Evolutionary conservation across 2,888 invertebrate species (phyloP).

Genomic region (Dorcus hopei): DNA sequence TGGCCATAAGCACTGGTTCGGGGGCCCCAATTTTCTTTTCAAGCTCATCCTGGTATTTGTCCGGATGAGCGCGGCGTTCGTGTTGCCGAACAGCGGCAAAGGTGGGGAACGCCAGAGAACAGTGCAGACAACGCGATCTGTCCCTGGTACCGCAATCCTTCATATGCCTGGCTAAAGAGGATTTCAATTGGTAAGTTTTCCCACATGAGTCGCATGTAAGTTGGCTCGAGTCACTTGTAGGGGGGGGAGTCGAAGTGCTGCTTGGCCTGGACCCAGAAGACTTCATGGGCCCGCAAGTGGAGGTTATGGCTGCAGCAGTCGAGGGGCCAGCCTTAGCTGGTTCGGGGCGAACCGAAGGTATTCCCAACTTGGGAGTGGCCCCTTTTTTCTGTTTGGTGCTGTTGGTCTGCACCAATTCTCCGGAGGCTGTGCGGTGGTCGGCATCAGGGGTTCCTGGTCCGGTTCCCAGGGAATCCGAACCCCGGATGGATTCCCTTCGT

Average conservation of each 20-base stretch:
- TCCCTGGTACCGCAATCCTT: conserved; percentile 17
- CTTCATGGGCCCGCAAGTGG: neutral
- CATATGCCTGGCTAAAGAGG: conserved; percentile 2
- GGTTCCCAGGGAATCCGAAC: no score
- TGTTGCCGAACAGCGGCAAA: conserved; percentile 8
- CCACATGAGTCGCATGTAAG: conserved; percentile 1
- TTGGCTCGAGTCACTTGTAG: no score
- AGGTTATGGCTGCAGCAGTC: no score
- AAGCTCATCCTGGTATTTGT: conserved; percentile 7
- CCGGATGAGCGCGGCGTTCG: conserved; percentile 4
- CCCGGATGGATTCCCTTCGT: no score
- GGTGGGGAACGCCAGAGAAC: neutral
- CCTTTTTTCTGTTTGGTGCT: no score
- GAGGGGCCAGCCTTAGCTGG: no score
- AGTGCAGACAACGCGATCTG: conserved; percentile 7
- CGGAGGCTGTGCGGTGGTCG: no score
- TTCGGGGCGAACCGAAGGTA: no score
- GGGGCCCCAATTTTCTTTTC: conserved; percentile 8
- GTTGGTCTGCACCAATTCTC: no score
- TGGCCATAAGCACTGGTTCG: conserved; percentile 2
- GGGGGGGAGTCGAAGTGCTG: neutral
- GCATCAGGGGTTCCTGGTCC: no score
- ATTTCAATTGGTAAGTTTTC: conserved; percentile 2
- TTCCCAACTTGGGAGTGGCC: no score
- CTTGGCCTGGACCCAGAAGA: conserved; percentile 1